Evolutionary conservation across 2,113 vertebrate species (phyloP), one percentile per base, ranked within the genome.

Genomic region (Saguinus midas): DNA sequence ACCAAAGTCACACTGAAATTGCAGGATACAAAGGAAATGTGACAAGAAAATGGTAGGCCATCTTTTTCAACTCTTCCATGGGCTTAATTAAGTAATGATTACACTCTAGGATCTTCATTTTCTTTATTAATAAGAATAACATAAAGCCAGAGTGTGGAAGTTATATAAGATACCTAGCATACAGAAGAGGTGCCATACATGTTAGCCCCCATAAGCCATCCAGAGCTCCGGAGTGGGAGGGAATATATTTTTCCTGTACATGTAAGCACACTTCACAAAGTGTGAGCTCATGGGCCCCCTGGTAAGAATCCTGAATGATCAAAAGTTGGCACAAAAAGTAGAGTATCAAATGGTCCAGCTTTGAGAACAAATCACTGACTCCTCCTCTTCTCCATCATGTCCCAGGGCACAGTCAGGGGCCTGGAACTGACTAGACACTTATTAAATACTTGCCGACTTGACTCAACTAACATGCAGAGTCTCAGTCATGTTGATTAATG

Each of bases 161-260:
- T 29, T 43, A 68, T 0, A 7, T 18, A 43, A 25, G 21, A 58
- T 3, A 40, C 21, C 6, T 16, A 8, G 45, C 52, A 29, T 13
- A 66, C 12, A 18, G 21, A 58, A 45, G 27, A 21, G 21, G 21
- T 17, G 7, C 11, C 9, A 25, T 8, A 5, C 10, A 3, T 0
- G 3, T 43, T 17, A 48, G 48, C 13, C 21, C 29, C 68, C 29
- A 21, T 1, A 32, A 73, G 1, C 88, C 35, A 16, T 1, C 0
- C 0, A 70, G 35, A 57, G 37, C 32, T 48, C 11, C 10, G 3
- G 76, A 6, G n/a, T 9, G 35, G n/a, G 40, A 29, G 35, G n/a
- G 35, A 23, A 4, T 29, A 1, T 9, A 18, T 17, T 40, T 40
- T 68, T 66, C 52, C 40, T 45, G 40, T 3, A 21, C 8, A 12